Base-by-base conservation (phyloP, 2,888 invertebrate genomes). In the Caenorhabditis angaria region DNA sequence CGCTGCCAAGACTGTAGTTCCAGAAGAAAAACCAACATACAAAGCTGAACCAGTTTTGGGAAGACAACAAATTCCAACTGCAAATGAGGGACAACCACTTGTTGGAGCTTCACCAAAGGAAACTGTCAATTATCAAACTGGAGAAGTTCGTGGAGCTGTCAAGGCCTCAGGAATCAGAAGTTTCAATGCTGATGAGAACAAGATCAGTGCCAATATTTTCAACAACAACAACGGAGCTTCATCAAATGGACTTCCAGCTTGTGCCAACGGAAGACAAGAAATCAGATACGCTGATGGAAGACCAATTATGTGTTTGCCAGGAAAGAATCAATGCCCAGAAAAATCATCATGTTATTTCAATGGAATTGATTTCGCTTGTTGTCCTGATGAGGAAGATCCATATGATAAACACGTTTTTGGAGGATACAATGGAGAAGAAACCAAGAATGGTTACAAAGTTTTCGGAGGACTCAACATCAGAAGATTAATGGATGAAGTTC, bases 301-400 rank as follows among this genome's bases (percentile, higher is more conserved):
- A 8, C 83, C 86, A 32, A 83, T 87, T 5, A 80, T 84, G 83
- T 87, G 87, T 54, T 72, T 88, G 22, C 87, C 87, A 50, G 87
- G 87, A 61, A 80, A 82, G 71, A 80, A 86, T 47, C 75, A 87
- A 60, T 87, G 87, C 47, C 87, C 87, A 47, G 80, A 82, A 41
- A 76, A 79, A 55, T 81, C 85, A 2, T 83, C 83, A 18, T 87
- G 87, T 76, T 86, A 82, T 70, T 87, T 87, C 84, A 87, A 87
- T 74, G 87, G 87, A 57, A 63, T 87, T 64, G 85, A 87, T 73
- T 87, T 80, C 82, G 85, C 83, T 80, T 87, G 87, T 62, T 87
- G 87, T 47, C 87, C 87, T 54, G 85, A 86, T 54, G 79, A 77
- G 29, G 85, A 82, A 48, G 85, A 86, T 77, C 86, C 86, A 24